Conservation (phyloP, 1,140 invertebrate genomes). For the Batillaria attramentaria region DNA sequence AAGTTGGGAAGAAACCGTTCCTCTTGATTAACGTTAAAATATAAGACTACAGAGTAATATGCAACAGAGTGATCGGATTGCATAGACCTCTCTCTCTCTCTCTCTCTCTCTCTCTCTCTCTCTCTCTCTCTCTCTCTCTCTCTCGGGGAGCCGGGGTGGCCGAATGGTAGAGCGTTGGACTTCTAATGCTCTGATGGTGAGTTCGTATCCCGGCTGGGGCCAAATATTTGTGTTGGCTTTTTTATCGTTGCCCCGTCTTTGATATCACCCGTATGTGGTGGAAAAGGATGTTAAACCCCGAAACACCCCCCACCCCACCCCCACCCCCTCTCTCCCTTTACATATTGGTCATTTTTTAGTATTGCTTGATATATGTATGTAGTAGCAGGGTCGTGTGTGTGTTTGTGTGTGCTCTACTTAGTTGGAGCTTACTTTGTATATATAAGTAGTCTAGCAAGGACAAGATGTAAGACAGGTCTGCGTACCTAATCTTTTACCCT, state of each 20-base stretch:
- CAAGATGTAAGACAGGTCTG: conserved; percentile 35
- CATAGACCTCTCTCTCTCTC: conserved; percentile 11
- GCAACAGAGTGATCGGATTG: background rate
- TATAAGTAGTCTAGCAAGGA: conserved; percentile 73
- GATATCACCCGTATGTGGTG: background rate
- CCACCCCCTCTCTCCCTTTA: no score
- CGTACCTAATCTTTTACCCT: background rate
- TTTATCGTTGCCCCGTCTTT: background rate
- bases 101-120: conserved; percentile 11
- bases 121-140: conserved; percentile 13
- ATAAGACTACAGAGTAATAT: background rate
- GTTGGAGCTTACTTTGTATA: conserved; percentile 86
- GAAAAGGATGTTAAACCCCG: conserved; percentile 32
- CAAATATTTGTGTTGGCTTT: background rate
- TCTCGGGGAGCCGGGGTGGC: no score
- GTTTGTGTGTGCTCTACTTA: no score
- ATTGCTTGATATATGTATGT: no score
- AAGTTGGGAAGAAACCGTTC: background rate
- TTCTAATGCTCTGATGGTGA: background rate
- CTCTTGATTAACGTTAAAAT: background rate
- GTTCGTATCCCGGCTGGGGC: background rate
- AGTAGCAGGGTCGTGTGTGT: no score
- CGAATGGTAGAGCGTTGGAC: background rate
- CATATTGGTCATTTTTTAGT: no score
- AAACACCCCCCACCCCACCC: conserved; percentile 92